Evolutionary conservation across 2,797 vertebrate genomes (phyloP).

Genomic region (Anguilla megastoma): DNA sequence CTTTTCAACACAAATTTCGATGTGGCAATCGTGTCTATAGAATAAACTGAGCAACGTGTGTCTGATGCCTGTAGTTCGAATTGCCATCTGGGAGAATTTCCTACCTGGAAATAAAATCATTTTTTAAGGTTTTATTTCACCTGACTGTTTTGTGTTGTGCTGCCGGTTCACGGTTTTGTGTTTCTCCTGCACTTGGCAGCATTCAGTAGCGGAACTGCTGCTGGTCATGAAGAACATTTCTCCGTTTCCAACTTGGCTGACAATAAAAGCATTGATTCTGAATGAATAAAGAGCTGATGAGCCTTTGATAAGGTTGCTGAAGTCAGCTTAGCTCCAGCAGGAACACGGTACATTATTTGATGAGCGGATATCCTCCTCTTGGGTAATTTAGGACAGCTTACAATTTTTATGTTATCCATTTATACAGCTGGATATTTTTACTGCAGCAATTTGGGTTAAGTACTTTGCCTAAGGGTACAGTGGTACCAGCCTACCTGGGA

Average conservation of each 20-base stretch:
- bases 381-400: background rate
- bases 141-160: background rate
- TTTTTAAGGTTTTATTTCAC: conserved; percentile 12
- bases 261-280: background rate
- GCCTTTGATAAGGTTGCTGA: background rate
- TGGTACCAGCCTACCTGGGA: background rate
- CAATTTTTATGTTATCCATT: background rate
- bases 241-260: background rate
- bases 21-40: background rate
- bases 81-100: background rate
- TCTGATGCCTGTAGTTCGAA: background rate
- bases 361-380: background rate
- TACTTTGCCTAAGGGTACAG: background rate
- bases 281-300: background rate
- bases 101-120: background rate
- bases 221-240: background rate
- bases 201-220: background rate
- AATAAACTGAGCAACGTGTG: background rate
- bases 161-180: background rate
- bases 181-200: background rate
- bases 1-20: background rate
- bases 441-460: background rate
- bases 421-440: background rate
- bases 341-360: background rate
- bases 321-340: background rate